phyloP scores from a whole-genome alignment of 2,888 invertebrate species.

The Phoenoteleia sp. region DNA sequence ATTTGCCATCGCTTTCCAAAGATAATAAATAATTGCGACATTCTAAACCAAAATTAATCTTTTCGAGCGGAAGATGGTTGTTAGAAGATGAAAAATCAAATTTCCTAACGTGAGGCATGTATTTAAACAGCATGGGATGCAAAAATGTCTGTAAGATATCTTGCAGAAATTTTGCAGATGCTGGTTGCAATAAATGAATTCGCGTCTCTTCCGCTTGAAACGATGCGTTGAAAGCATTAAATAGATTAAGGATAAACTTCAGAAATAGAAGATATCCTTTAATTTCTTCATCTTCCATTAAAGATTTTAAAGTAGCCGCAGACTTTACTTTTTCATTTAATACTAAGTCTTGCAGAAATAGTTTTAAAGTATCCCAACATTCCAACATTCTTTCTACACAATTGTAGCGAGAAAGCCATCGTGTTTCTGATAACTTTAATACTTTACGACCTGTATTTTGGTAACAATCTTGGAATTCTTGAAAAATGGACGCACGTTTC shows the following conservation, averaged over 20 bases:
- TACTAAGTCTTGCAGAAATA: conserved; percentile 4
- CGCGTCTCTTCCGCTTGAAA: conserved; percentile 16
- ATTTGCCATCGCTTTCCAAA: neutral
- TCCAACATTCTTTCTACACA: conserved; percentile 29
- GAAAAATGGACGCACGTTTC: neutral
- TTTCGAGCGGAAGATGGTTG: too few species aligned
- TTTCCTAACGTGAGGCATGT: too few species aligned
- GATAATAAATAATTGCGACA: too few species aligned
- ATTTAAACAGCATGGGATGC: too few species aligned
- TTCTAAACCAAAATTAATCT: too few species aligned
- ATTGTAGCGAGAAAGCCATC: conserved; percentile 53
- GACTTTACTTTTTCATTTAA: conserved; percentile 12
- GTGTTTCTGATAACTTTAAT: conserved; percentile 38
- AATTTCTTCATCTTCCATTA: neutral
- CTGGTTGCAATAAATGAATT: conserved; percentile 1
- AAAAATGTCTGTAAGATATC: too few species aligned
- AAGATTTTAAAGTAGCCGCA: neutral
- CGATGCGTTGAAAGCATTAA: conserved; percentile 2
- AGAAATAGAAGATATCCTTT: conserved; percentile 13
- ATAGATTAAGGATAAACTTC: neutral
- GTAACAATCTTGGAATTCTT: conserved; percentile 12
- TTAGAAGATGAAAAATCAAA: too few species aligned
- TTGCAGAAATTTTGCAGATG: neutral
- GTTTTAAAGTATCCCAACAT: conserved; percentile 16
- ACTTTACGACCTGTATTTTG: conserved; percentile 29